Evolutionary conservation across 2,888 invertebrate species (phyloP).

Genomic region (Zootermopsis nevadensis): DNA sequence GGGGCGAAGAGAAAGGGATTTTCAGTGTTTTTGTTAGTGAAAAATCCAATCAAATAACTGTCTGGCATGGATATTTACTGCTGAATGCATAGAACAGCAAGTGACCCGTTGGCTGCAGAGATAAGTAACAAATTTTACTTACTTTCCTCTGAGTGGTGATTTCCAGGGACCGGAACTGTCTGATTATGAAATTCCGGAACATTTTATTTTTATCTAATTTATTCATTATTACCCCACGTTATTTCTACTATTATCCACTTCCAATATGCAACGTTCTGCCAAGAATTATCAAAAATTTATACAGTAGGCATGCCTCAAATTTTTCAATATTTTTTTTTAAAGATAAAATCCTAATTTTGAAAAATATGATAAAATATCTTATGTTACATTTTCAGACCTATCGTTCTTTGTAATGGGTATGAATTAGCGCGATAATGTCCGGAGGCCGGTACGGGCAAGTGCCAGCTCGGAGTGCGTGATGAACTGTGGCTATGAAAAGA

Average conservation of each 20-base stretch:
- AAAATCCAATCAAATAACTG: constrained; percentile 52
- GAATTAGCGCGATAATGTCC: not conserved
- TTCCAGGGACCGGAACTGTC: not conserved
- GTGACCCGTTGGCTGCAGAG: not conserved
- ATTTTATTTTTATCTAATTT: too few relatives aligned
- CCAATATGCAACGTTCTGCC: too few relatives aligned
- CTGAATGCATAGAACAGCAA: constrained; percentile 13
- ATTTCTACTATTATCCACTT: too few relatives aligned
- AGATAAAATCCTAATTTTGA: too few relatives aligned
- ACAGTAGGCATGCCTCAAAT: too few relatives aligned
- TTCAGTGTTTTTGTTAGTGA: constrained; percentile 48
- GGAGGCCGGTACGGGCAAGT: constrained; percentile 22
- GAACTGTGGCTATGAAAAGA: not conserved
- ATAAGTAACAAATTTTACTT: constrained; percentile 42
- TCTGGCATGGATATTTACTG: constrained; percentile 51
- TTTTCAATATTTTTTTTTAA: too few relatives aligned
- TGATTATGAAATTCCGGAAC: not conserved
- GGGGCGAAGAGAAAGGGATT: constrained; percentile 1
- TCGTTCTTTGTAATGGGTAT: too few relatives aligned
- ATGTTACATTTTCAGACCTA: too few relatives aligned
- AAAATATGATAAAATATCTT: too few relatives aligned
- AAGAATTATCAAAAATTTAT: too few relatives aligned
- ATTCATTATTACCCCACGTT: too few relatives aligned
- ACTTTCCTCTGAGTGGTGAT: constrained; percentile 10
- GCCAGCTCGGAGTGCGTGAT: not conserved